A percentile compares a stretch with the other conserved stretches of the same genome.
Evolutionary conservation across 2,888 invertebrate genomes (phyloP).

Genomic region (Leptura quadrifasciata): DNA sequence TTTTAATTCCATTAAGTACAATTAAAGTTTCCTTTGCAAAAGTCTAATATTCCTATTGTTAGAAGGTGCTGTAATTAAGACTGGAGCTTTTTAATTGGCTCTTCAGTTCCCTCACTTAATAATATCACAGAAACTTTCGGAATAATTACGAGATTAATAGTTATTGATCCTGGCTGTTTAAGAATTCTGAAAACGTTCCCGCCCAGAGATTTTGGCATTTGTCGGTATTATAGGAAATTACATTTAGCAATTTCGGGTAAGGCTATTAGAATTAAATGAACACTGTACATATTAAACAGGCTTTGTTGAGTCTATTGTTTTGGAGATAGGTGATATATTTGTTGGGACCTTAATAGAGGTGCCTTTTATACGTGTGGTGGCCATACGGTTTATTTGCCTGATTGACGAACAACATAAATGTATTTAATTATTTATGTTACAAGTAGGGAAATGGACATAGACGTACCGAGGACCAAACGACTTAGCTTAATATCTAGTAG

Average conservation of each 20-base stretch:
- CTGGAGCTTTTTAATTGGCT: background rate
- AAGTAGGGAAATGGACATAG: too few species aligned
- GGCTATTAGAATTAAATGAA: background rate
- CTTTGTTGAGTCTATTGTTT: background rate
- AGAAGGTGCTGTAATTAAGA: background rate
- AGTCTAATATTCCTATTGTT: background rate
- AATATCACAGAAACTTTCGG: background rate
- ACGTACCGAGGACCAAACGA: too few species aligned
- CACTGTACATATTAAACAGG: background rate
- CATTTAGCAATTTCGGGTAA: background rate
- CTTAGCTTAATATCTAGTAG: too few species aligned
- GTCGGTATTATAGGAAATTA: conserved; percentile 2
- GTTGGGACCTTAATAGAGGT: too few species aligned
- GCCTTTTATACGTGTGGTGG: too few species aligned
- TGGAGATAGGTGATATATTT: background rate
- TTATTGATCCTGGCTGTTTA: background rate
- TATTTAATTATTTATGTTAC: too few species aligned
- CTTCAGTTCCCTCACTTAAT: background rate
- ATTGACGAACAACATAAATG: too few species aligned
- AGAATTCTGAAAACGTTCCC: background rate
- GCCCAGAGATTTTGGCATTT: conserved; percentile 1
- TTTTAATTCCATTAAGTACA: background rate
- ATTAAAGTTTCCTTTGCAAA: background rate
- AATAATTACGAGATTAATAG: background rate
- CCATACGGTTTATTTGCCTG: too few species aligned